These are phyloP conservation scores for Rhodeus uyekii DNA, from an alignment of 2,797 vertebrate genomes.

Conservation along the genomic window DNA sequence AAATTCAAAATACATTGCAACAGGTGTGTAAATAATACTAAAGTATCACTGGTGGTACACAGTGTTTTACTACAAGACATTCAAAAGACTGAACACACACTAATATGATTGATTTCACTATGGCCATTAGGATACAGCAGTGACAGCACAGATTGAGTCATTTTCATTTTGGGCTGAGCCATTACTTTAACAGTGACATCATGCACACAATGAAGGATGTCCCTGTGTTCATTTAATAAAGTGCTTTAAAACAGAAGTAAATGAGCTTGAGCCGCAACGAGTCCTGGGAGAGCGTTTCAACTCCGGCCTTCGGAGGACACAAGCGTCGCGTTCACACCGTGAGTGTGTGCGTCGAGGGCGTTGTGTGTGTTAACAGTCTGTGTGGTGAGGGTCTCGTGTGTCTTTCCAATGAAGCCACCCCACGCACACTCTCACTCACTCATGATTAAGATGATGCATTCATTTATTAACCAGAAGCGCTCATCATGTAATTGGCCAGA, in stretches of 20 bases:
- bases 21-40: background rate
- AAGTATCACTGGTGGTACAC: background rate
- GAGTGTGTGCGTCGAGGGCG: conserved; percentile 36
- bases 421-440: background rate
- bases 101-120: background rate
- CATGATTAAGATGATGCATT: conserved; percentile 50
- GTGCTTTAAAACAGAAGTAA: conserved; percentile 32
- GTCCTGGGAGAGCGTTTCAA: conserved; percentile 34
- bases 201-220: conserved; percentile 38
- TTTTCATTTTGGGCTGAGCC: background rate
- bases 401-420: background rate
- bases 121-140: background rate
- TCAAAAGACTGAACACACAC: background rate
- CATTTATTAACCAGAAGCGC: conserved; percentile 54
- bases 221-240: conserved; percentile 51
- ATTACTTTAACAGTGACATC: background rate
- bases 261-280: background rate
- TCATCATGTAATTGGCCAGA: conserved; percentile 56
- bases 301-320: conserved; percentile 14
- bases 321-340: background rate
- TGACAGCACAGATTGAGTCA: background rate
- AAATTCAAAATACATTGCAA: background rate
- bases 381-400: conserved; percentile 28
- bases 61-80: background rate
- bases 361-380: conserved; percentile 38